Base-by-base conservation (phyloP, 1,140 invertebrate genomes). In the Heliconius melpomene region DNA sequence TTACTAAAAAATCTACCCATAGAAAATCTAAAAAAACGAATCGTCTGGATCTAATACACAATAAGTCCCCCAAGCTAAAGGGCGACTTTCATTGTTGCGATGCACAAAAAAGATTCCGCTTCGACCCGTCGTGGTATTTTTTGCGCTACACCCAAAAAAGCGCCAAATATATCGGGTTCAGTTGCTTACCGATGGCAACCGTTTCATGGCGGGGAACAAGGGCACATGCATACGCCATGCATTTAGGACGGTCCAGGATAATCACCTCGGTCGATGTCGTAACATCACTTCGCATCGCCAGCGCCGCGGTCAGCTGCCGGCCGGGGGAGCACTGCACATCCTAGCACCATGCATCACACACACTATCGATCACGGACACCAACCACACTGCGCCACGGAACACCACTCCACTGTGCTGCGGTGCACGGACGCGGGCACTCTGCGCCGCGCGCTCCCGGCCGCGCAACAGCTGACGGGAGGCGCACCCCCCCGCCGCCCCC, bases 381-480 rank as follows among this genome's bases (percentile, higher is more conserved):
- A 16, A 89, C 50, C 85, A 79, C 81, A 83, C 84, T 84, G 83
- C 81, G 80, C 82, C 88, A 89, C 70, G 70, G 13, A 36, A 71
- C 80, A 83, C 76, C 85, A 46, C 40, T 46, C 40, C 40, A 46
- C 40, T 46, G 40, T 46, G 40, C 40, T 46, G 13, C 40, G 40
- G 40, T 46, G 40, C 40, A 46, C 40, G 40, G 40, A 16, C 40
- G 40, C 40, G 40, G 40, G 86, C 83, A 88, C 85, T 85, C 20
- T 23, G 60, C 60, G 87, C 20, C 54, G 60, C 60, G 88, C 88
- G 87, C 84, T 91, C 91, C 91, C 89, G 90, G 87, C 84, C 91
- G 89, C 90, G 92, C 91, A 93, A 93, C 91, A 93, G 91, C 91
- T 93, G 91, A 91, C 91, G 90, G 91, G 91, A 91, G 90, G 87